A percentile compares a stretch with the other conserved stretches of the same genome.
Evolutionary conservation across 2,113 vertebrate genomes (phyloP).

Genomic region (Triplophysa dalaica): DNA sequence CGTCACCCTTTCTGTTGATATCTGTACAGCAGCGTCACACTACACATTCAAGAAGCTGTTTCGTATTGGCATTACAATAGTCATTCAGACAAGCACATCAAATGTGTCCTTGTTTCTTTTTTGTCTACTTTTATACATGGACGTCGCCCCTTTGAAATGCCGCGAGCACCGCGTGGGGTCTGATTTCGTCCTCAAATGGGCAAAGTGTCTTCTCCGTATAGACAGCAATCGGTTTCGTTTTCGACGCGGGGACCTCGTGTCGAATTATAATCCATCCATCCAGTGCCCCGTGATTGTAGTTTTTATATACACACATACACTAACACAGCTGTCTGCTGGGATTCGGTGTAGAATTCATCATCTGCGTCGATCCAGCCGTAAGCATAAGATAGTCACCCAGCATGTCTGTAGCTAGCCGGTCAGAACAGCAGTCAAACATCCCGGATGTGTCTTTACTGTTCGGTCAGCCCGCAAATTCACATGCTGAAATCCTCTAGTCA

Average conservation of each 20-base stretch:
- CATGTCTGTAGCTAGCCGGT: slow-evolving; percentile 13
- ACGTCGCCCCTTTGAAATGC: slow-evolving; percentile 75
- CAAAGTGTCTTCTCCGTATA: slow-evolving; percentile 60
- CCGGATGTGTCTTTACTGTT: slow-evolving; percentile 68
- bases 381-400: slow-evolving; percentile 32
- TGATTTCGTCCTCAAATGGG: slow-evolving; percentile 62
- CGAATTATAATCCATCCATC: slow-evolving; percentile 33
- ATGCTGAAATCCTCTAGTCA: slow-evolving; percentile 69
- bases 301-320: slow-evolving; percentile 28
- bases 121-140: slow-evolving; percentile 21
- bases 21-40: slow-evolving; percentile 88
- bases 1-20: slow-evolving; percentile 67
- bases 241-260: slow-evolving; percentile 18
- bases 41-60: slow-evolving; percentile 94
- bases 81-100: slow-evolving; percentile 84
- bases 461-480: slow-evolving; percentile 73
- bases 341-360: slow-evolving; percentile 29
- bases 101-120: slow-evolving; percentile 73
- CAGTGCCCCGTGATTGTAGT: slow-evolving; percentile 34
- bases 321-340: slow-evolving; percentile 18
- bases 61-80: slow-evolving; percentile 89
- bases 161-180: slow-evolving; percentile 67
- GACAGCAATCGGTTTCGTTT: slow-evolving; percentile 28
- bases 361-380: neutral
- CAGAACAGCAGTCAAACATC: slow-evolving; percentile 27